Base-by-base conservation (phyloP, 2,888 invertebrate genomes). In the Exocentrus adspersus region DNA sequence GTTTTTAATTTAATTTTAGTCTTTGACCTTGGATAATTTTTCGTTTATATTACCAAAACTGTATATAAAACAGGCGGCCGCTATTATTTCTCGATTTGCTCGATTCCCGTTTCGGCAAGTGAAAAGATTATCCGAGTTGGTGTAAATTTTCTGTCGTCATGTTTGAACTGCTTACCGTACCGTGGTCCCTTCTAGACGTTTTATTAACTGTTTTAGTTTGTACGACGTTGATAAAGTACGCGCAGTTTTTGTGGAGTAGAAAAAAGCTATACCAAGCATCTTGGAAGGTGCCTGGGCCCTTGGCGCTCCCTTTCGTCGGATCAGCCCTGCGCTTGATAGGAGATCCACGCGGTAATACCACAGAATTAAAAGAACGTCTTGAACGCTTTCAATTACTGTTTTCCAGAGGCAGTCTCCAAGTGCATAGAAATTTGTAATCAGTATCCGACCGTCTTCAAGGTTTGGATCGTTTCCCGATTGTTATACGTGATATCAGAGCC, bases 391-490 rank as follows among this genome's bases (percentile, higher is more conserved):
- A 43, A 16, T 62, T 51, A 16, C 6, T 45, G 17, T 51, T 20
- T 67, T 70, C 48, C 56, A 77, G 77, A 72, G 51, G 74, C 71
- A 20, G 71, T 70, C 17, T 48, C 54, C 14, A 63, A 64, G 51
- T 65, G 73, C 2, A 62, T 54, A 16, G 61, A 57, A 5, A 24
- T 75, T 54, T 72, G 73, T 17, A 63, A 64, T 12, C 53, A 62
- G 2, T 76, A 75, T 51, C 73, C 76, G 4, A 57, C 67, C 19
- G 51, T 75, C 14, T 69, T 73, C 20, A 67, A 65, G 60, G 66
- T 78, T 7, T 78, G 78, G 79, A 65, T 77, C 32, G 78, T 76
- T 7, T 62, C 70, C 2, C 62, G 68, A 64, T 51, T 78, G 24
- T 75, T 76, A 52, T 75, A 75, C 59, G 69, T 57, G 0, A 68